These are phyloP conservation scores for Argyra leucocephala DNA, from an alignment of 2,888 invertebrate species.

Conservation along the genomic window DNA sequence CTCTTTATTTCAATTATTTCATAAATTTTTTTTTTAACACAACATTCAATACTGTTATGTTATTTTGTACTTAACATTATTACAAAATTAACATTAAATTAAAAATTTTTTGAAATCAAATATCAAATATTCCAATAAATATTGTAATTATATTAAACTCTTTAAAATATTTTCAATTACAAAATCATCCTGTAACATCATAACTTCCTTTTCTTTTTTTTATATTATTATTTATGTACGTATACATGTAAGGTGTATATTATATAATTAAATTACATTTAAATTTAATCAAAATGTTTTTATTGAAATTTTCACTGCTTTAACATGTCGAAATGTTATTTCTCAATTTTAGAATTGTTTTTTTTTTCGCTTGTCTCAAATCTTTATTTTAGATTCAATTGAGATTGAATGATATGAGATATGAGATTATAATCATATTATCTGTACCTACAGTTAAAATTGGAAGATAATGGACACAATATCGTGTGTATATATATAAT, in stretches of 20 bases:
- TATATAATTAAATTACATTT: background rate
- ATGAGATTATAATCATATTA: background rate
- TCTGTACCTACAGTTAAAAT: too few species aligned
- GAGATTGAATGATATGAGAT: background rate
- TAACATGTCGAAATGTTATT: background rate
- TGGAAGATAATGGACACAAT: too few species aligned
- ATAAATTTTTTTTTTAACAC: too few species aligned
- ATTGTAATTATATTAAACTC: background rate
- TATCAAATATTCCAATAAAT: background rate
- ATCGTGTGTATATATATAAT: too few species aligned
- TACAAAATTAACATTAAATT: too few species aligned
- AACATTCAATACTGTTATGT: too few species aligned
- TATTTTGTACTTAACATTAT: too few species aligned
- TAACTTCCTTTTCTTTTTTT: background rate
- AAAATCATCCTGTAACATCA: background rate
- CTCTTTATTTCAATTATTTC: too few species aligned
- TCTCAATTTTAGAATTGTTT: background rate
- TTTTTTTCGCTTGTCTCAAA: background rate
- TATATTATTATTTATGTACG: too few species aligned
- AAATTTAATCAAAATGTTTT: conserved; percentile 6
- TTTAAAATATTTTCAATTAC: background rate
- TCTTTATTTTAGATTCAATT: background rate
- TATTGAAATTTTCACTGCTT: background rate
- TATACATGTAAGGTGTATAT: too few species aligned
- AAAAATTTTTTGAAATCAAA: too few species aligned